Evolutionary conservation across 2,113 vertebrate genomes (phyloP).

Genomic region (Silurus glanis): DNA sequence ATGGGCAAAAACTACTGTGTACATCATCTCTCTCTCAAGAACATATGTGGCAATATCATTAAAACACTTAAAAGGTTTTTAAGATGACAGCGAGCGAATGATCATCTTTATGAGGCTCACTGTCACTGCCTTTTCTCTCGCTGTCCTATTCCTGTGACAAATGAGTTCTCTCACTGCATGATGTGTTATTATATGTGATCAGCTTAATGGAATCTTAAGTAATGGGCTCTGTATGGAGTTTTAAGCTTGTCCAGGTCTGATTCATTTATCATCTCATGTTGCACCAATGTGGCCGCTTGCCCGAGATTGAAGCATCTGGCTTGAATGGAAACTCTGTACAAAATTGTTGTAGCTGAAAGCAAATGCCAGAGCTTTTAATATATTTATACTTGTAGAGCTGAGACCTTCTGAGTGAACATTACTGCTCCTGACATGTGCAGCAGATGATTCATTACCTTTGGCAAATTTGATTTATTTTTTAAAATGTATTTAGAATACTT

Average conservation of each 20-base stretch:
- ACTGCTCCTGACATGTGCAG: neutral
- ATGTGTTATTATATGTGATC: conserved; percentile 64
- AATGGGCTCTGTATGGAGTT: conserved; percentile 56
- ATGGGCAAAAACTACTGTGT: neutral
- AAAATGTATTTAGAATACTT: too few species aligned
- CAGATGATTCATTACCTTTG: too few species aligned
- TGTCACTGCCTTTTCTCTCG: neutral
- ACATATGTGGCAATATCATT: neutral
- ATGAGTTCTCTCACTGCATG: conserved; percentile 60
- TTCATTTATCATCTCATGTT: conserved; percentile 64
- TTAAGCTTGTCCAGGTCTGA: conserved; percentile 50
- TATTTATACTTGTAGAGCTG: neutral
- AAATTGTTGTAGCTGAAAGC: conserved; percentile 36
- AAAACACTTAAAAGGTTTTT: neutral
- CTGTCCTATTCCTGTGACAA: conserved; percentile 33
- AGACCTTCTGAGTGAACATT: neutral
- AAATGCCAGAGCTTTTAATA: conserved; percentile 15
- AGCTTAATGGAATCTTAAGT: conserved; percentile 70
- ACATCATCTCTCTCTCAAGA: neutral
- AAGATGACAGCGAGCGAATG: neutral
- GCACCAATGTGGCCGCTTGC: conserved; percentile 50
- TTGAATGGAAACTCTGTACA: conserved; percentile 58
- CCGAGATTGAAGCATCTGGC: conserved; percentile 59
- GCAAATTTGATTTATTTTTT: too few species aligned
- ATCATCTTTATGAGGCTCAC: neutral